Evolutionary conservation across 2,888 invertebrate genomes (phyloP).

Genomic region (Rhaphigaster nebulosa): DNA sequence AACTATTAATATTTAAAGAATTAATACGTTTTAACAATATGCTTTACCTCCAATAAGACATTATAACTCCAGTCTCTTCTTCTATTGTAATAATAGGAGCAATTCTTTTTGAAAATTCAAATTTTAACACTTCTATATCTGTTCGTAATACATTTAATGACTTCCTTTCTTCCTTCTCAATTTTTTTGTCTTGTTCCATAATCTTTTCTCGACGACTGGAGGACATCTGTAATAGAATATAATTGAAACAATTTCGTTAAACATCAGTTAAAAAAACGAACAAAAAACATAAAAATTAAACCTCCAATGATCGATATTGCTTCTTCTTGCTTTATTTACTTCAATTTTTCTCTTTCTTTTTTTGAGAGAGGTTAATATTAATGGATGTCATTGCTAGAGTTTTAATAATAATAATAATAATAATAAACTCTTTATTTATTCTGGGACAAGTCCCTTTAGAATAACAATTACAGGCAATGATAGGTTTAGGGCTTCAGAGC

Average conservation of each 20-base stretch:
- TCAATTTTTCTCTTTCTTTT: too few relatives aligned
- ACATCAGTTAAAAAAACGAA: neutral
- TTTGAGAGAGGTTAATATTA: too few relatives aligned
- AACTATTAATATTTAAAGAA: neutral
- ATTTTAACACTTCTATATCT: constrained; percentile 12
- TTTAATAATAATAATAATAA: too few relatives aligned
- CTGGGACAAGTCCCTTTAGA: too few relatives aligned
- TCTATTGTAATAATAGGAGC: neutral
- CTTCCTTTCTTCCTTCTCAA: neutral
- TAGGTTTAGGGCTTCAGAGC: too few relatives aligned
- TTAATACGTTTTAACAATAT: neutral
- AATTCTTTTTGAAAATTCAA: neutral
- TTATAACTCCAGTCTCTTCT: constrained; percentile 31
- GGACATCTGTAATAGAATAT: neutral
- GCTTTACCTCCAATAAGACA: constrained; percentile 12
- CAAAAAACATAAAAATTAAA: neutral
- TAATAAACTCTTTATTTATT: too few relatives aligned
- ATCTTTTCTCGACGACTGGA: neutral
- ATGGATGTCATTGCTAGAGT: too few relatives aligned
- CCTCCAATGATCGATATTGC: too few relatives aligned
- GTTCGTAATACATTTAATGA: neutral
- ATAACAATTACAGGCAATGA: too few relatives aligned
- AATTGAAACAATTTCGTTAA: neutral
- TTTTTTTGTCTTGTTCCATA: neutral
- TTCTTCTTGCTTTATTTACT: too few relatives aligned